Evolutionary conservation across 2,888 invertebrate genomes (phyloP), one percentile per base, ranked within the genome.

Genomic region (Heteromyza rotundicornis): DNA sequence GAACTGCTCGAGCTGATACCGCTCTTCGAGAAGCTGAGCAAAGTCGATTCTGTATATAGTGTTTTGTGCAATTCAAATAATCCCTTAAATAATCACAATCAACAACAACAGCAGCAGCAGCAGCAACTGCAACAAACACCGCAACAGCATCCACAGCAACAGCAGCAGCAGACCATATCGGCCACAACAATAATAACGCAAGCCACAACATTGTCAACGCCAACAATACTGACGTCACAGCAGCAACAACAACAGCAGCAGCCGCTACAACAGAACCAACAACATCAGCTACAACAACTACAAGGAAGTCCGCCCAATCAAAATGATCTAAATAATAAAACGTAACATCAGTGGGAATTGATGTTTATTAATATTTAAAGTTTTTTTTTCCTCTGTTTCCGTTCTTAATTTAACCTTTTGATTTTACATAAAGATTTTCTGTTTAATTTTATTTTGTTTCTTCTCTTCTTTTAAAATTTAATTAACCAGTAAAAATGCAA

Each of bases 1-100:
- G 98, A 99, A 85, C 89, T 99, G 70, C 87, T 96, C 80, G 98
- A 99, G 86, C 87, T 99, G 82, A 93, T 99, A 84, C 98, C 98
- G 75, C 94, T 98, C 85, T 95, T 99, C 85, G 98, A 99, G 86
- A 94, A 94, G 84, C 87, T 99, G 75, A 94, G 96, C 85, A 94
- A 92, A 86, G 95, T 95, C 82, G 96, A 98, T 85, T 95, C 95
- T 87, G 96, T 98, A 72, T 98, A 96, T 86, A 92, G 93, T 83
- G 94, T 95, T 86, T 86, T 96, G 84, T 92, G 95, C 82, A 95
- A 95, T 86, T 94, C 93, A 72, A 94, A 94, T 86, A 93, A 93
- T 82, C 92, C 93, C 65, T 82, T 87, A 65, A 86, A 86, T 69
- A 80, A 77, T 72, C 70, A 68, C 56, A 64, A 66, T 35, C 78